Conservation (phyloP, 2,113 vertebrate genomes). For the Jaculus jaculus region DNA sequence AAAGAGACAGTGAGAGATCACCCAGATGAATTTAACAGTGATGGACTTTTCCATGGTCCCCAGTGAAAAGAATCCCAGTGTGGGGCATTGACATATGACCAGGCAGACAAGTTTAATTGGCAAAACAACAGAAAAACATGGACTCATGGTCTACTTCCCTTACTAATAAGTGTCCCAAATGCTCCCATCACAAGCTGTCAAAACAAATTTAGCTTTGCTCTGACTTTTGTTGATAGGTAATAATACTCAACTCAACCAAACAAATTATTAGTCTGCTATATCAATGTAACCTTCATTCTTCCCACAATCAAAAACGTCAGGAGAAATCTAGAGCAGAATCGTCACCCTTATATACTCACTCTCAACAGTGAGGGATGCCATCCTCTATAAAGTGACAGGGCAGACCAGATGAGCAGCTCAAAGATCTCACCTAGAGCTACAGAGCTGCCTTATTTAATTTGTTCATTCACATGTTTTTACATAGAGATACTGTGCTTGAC, state of each 20-base stretch:
- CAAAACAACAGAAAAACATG: slow-evolving; percentile 65
- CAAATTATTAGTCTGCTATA: slow-evolving; percentile 55
- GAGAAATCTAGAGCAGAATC: slow-evolving; percentile 56
- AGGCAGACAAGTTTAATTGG: slow-evolving; percentile 68
- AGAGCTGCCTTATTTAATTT: slow-evolving; percentile 47
- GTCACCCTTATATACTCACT: not conserved
- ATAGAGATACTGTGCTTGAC: not conserved
- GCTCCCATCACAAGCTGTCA: slow-evolving; percentile 71
- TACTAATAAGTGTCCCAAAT: slow-evolving; percentile 70
- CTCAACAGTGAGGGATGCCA: not conserved
- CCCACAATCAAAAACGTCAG: slow-evolving; percentile 46
- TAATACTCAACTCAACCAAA: slow-evolving; percentile 67
- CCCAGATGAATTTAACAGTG: not conserved
- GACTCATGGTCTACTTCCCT: slow-evolving; percentile 71
- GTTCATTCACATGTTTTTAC: not conserved
- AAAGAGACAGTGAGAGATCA: not conserved
- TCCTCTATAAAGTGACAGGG: not conserved
- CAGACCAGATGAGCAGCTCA: slow-evolving; percentile 16
- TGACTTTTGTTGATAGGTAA: slow-evolving; percentile 71
- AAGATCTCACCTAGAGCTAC: slow-evolving; percentile 28
- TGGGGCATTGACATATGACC: slow-evolving; percentile 1
- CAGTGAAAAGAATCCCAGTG: not conserved
- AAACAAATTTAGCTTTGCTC: slow-evolving; percentile 55
- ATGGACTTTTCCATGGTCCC: slow-evolving; percentile 30
- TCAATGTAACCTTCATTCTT: slow-evolving; percentile 35